Conservation (phyloP, 2,797 vertebrate species). For the Hylomyscus alleni region DNA sequence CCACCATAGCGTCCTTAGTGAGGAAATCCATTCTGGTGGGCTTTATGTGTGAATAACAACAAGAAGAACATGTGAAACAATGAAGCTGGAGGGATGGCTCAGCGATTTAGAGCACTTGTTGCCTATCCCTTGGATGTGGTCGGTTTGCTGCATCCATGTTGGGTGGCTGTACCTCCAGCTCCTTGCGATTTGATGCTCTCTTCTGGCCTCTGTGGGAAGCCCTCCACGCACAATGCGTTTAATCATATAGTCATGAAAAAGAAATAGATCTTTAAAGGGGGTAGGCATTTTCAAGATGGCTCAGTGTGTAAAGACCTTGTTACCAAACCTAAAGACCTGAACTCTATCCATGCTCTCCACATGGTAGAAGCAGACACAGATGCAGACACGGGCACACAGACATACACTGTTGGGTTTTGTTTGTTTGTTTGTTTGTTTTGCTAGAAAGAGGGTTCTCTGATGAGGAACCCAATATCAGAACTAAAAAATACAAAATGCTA, state of each 20-base stretch:
- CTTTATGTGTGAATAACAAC: background rate
- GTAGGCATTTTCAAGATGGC: background rate
- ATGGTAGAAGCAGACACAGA: background rate
- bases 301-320: background rate
- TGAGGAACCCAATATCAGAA: background rate
- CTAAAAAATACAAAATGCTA: background rate
- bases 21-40: background rate
- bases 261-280: background rate
- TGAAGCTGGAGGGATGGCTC: background rate
- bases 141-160: background rate
- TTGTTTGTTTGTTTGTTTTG: background rate
- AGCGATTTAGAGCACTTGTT: background rate
- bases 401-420: background rate
- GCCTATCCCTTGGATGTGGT: background rate
- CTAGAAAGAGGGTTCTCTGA: background rate
- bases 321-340: background rate
- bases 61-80: slow-evolving; percentile 25
- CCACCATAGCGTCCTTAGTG: background rate
- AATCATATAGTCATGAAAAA: background rate
- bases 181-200: background rate
- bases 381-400: background rate
- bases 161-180: background rate
- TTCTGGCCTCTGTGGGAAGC: background rate
- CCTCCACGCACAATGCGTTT: background rate
- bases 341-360: too few relatives aligned